Base-by-base conservation (phyloP, 2,888 invertebrate genomes). In the Drosophila sordidapex region DNA sequence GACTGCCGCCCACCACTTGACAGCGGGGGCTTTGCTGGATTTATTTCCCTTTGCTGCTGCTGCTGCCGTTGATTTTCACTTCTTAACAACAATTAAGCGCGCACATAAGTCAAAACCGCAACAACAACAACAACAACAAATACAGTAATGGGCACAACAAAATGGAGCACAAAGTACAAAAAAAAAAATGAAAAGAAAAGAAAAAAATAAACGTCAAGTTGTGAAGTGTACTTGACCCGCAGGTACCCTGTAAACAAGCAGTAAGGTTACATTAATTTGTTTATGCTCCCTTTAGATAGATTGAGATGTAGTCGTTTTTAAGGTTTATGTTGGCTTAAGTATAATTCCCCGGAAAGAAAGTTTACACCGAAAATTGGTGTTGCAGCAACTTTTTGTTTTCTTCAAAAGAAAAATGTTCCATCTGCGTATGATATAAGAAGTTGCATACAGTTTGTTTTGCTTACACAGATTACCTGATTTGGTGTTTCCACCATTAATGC, bases 81-180 rank as follows among this genome's bases (percentile, higher is more conserved):
- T 90, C 90, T 88, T 87, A 90, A 90, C 87, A 90, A 90, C 87
- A 87, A 87, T 87, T 90, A 87, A 90, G 86, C 76, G 78, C 88
- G 81, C 79, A 88, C 88, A 88, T 80, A 87, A 87, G 90, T 88
- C 86, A 87, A 88, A 90, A 86, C 90, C 87, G 76, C 90, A 86
- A 75, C 82, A 88, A 81, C 82, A 79, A 74, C 90, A 86, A 75
- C 82, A 88, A 81, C 82, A 79, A 74, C 76, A 63, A 71, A 52
- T 56, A 72, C 78, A 80, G 82, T 80, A 82, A 78, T 70, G 82
- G 58, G 63, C 77, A 78, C 76, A 83, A 81, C 83, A 78, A 86
- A 86, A 89, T 80, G 85, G 84, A 87, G 87, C 89, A 88, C 76
- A 81, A 80, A 78, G 73, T 75, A 64, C 40, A 72, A 64, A 73